Evolutionary conservation across 2,888 invertebrate genomes (phyloP).

Genomic region (Augochlorella aurata): DNA sequence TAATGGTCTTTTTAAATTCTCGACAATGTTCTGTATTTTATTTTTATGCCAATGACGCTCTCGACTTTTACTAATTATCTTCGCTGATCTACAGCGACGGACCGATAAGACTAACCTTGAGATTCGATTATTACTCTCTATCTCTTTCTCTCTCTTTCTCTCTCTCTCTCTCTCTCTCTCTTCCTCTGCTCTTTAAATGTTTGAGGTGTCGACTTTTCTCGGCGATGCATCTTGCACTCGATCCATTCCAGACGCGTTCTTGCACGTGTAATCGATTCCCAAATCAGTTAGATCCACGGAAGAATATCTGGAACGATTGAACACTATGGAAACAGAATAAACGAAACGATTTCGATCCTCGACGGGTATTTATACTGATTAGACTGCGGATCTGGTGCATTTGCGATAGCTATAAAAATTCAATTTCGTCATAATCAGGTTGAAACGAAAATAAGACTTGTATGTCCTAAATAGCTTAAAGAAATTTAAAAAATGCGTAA

Average conservation of each 20-base stretch:
- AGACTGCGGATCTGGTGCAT: background rate
- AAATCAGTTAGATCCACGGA: conserved; percentile 29
- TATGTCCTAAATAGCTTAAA: background rate
- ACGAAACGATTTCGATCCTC: conserved; percentile 9
- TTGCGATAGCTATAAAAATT: too few relatives aligned
- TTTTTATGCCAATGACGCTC: background rate
- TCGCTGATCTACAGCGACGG: background rate
- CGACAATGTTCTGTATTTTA: conserved; percentile 11
- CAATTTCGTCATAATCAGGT: too few relatives aligned
- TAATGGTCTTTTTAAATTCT: conserved; percentile 12
- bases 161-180: too few relatives aligned
- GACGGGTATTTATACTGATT: conserved; percentile 10
- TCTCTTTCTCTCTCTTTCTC: too few relatives aligned
- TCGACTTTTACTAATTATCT: background rate
- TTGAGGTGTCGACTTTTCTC: background rate
- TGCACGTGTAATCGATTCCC: conserved; percentile 12
- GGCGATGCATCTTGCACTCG: conserved; percentile 26
- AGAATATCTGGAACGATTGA: conserved; percentile 44
- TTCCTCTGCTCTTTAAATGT: background rate
- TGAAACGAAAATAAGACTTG: background rate
- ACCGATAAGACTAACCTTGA: background rate
- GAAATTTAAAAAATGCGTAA: background rate
- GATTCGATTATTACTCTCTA: background rate
- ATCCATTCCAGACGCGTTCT: conserved; percentile 50
- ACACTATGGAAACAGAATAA: conserved; percentile 17